phyloP scores from a whole-genome alignment of 2,113 vertebrate genomes.

The Synodontis membranacea region DNA sequence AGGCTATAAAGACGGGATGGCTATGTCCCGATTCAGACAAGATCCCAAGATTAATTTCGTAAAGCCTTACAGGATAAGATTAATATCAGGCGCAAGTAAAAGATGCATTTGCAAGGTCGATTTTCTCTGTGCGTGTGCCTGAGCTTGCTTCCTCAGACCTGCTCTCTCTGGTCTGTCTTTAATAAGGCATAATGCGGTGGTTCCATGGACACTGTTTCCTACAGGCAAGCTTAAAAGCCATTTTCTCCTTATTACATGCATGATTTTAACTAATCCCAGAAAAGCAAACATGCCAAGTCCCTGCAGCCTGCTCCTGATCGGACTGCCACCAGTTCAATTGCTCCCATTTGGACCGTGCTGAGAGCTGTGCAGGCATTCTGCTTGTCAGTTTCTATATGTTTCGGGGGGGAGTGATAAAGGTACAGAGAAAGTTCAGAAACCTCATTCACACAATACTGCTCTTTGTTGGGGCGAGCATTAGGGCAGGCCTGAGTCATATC shows the following conservation, averaged over 20 bases:
- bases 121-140: neutral
- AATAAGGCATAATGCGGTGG: slow-evolving; percentile 85
- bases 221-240: slow-evolving; percentile 84
- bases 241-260: slow-evolving; percentile 86
- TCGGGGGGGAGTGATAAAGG: slow-evolving; percentile 30
- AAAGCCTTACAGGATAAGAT: no score
- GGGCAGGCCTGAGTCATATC: slow-evolving; percentile 1
- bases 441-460: slow-evolving; percentile 47
- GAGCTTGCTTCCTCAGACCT: slow-evolving; percentile 2
- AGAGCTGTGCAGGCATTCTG: slow-evolving; percentile 22
- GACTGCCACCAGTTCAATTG: slow-evolving; percentile 64
- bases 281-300: slow-evolving; percentile 85
- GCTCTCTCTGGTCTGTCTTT: slow-evolving; percentile 71
- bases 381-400: slow-evolving; percentile 30
- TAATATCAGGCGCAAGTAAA: neutral
- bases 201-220: slow-evolving; percentile 84
- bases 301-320: slow-evolving; percentile 68
- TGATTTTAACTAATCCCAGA: slow-evolving; percentile 86
- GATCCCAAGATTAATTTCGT: neutral
- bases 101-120: neutral
- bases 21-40: neutral
- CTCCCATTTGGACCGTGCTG: slow-evolving; percentile 55
- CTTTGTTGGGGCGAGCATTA: slow-evolving; percentile 48
- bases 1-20: neutral
- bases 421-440: slow-evolving; percentile 8